Percentiles rank a stretch among this genome's conserved stretches.
Conservation (phyloP, 2,888 invertebrate species). For the Harpalus rufipes region DNA sequence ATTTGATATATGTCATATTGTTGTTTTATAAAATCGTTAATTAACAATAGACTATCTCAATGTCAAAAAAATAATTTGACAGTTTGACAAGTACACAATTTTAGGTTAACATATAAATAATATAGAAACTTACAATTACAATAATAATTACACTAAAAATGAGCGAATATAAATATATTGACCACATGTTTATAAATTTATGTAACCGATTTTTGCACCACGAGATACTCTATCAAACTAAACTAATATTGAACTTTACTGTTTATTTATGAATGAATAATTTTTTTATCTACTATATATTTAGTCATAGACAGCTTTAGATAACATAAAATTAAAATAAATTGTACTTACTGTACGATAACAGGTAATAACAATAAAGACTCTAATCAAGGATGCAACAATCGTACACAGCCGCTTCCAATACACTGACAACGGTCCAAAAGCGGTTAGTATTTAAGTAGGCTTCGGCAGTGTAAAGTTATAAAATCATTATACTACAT, state of each 20-base stretch:
- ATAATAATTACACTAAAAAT: background rate
- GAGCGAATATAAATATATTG: background rate
- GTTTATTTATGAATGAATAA: background rate
- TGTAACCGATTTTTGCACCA: background rate
- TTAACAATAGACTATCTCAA: too few relatives aligned
- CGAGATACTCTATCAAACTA: background rate
- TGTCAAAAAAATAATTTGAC: too few relatives aligned
- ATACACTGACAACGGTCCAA: constrained; percentile 5
- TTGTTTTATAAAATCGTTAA: too few relatives aligned
- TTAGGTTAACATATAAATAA: too few relatives aligned
- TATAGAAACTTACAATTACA: background rate
- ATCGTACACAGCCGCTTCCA: constrained; percentile 1
- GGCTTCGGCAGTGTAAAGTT: background rate
- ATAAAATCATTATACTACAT: too few relatives aligned
- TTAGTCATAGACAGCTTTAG: background rate
- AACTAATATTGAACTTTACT: background rate
- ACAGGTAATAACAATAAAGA: background rate
- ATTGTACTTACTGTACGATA: constrained; percentile 14
- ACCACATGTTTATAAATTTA: background rate
- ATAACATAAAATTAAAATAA: background rate
- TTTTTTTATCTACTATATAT: background rate
- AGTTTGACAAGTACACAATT: too few relatives aligned
- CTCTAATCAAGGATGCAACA: constrained; percentile 15
- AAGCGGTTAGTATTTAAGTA: constrained; percentile 47
- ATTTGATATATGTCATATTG: too few relatives aligned